Percentiles rank a stretch among this genome's conserved stretches.
Evolutionary conservation across 2,888 invertebrate species (phyloP).

Genomic region (Melanchra persicariae): DNA sequence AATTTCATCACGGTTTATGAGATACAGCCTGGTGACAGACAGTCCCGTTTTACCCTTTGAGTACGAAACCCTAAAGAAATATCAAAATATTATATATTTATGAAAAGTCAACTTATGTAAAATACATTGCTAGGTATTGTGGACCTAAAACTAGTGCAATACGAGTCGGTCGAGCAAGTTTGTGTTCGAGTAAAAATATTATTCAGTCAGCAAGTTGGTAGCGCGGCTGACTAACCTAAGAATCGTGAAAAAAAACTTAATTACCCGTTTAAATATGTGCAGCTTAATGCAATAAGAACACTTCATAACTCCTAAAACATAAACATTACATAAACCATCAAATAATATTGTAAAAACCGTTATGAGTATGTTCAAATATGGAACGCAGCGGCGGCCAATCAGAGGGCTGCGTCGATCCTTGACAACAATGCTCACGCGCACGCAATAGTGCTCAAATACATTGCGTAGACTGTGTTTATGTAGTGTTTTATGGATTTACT

Average conservation of each 20-base stretch:
- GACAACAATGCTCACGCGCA: conserved; percentile 66
- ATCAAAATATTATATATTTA: too few species aligned
- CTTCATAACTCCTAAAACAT: not conserved
- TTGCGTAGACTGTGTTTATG: conserved; percentile 55
- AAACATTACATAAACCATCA: conserved; percentile 58
- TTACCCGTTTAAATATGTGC: too few species aligned
- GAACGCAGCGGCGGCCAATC: conserved; percentile 65
- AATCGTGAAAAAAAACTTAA: not conserved
- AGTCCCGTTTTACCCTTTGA: too few species aligned
- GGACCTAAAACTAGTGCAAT: too few species aligned
- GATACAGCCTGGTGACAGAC: too few species aligned
- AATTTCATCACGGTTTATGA: too few species aligned
- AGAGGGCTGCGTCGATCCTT: conserved; percentile 58
- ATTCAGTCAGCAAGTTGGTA: too few species aligned
- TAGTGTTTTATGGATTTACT: conserved; percentile 27
- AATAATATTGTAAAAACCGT: conserved; percentile 65
- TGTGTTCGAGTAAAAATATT: not conserved
- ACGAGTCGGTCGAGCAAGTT: too few species aligned
- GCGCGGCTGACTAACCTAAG: too few species aligned
- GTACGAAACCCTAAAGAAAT: too few species aligned
- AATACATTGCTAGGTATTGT: too few species aligned
- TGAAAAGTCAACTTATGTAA: too few species aligned
- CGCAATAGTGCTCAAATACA: conserved; percentile 60
- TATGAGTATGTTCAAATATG: conserved; percentile 64
- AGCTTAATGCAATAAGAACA: not conserved